Percentiles rank a stretch among this genome's conserved stretches.
These are phyloP conservation scores for Rhodeus uyekii DNA, from an alignment of 2,797 vertebrate species.

Conservation along the genomic window DNA sequence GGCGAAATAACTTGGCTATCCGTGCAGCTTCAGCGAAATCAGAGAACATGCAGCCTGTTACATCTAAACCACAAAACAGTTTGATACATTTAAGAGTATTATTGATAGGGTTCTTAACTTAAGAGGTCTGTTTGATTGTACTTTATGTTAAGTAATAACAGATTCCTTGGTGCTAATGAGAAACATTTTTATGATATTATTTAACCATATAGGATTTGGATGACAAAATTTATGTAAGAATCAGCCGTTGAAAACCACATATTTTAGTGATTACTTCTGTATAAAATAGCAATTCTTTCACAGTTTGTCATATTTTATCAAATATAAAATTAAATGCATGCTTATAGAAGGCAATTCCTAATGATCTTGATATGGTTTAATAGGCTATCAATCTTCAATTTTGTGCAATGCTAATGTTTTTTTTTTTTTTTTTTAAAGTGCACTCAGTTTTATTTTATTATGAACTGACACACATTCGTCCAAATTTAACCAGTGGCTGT, in stretches of 20 bases:
- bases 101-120: not conserved
- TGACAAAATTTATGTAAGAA: not conserved
- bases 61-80: not conserved
- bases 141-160: not conserved
- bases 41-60: not conserved
- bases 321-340: not conserved
- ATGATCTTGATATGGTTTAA: not conserved
- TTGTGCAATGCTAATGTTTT: too few relatives aligned
- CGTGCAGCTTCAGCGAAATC: not conserved
- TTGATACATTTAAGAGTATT: not conserved
- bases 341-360: not conserved
- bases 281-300: not conserved
- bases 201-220: not conserved
- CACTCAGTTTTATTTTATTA: not conserved
- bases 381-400: not conserved
- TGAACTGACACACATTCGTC: not conserved
- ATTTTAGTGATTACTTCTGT: not conserved
- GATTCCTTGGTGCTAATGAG: not conserved
- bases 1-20: slow-evolving; percentile 5
- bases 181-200: not conserved
- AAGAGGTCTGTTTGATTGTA: not conserved
- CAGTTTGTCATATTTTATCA: not conserved
- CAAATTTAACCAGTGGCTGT: not conserved
- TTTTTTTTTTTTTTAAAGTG: too few relatives aligned
- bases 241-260: not conserved